A percentile compares a stretch with the other conserved stretches of the same genome.
phyloP scores from a whole-genome alignment of 92 coral and sea anemone species.

The Phenganax subtilis region DNA sequence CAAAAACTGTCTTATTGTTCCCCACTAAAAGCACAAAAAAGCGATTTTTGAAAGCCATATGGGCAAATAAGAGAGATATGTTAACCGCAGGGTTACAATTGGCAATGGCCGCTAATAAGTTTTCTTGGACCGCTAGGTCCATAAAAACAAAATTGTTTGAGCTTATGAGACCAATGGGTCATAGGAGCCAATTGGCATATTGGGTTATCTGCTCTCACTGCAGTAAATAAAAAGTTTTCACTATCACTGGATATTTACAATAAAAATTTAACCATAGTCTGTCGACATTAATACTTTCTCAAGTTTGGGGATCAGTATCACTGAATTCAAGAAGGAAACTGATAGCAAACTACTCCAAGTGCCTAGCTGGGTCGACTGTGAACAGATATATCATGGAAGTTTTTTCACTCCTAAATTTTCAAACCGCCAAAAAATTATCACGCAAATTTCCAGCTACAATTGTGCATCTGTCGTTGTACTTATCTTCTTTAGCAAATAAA shows the following conservation, averaged over 20 bases:
- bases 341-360: neutral
- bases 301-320: neutral
- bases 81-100: no score
- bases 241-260: neutral
- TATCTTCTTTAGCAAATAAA: neutral
- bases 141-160: no score
- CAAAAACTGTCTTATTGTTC: slow-evolving; percentile 41
- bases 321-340: neutral
- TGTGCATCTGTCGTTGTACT: slow-evolving; percentile 25
- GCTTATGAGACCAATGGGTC: no score
- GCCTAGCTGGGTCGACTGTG: neutral
- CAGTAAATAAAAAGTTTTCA: no score
- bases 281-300: neutral
- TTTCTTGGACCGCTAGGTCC: no score
- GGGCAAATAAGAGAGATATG: slow-evolving; percentile 3
- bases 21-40: slow-evolving; percentile 31
- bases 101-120: no score
- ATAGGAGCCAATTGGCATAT: no score
- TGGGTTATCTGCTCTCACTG: no score
- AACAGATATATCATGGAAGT: slow-evolving; percentile 21
- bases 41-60: slow-evolving; percentile 31
- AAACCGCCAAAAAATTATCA: neutral
- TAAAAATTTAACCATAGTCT: neutral
- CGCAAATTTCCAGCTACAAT: neutral
- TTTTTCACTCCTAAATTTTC: neutral